A percentile compares a stretch with the other conserved stretches of the same genome.
phyloP scores from a whole-genome alignment of 2,888 invertebrate genomes.

The Lycophotia porphyrea region DNA sequence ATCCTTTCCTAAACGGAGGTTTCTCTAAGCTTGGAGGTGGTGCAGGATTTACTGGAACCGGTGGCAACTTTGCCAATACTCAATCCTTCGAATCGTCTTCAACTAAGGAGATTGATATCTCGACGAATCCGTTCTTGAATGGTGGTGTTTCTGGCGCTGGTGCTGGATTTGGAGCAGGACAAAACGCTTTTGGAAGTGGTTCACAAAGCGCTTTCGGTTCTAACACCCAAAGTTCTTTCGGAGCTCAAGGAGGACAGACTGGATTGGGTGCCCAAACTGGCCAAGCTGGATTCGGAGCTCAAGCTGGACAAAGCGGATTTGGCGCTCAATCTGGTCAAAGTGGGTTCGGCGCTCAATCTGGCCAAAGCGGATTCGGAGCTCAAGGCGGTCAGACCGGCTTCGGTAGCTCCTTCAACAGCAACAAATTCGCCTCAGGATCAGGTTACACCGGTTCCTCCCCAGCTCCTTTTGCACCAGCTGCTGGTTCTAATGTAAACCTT shows the following conservation, averaged over 20 bases:
- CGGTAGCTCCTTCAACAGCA: conserved; percentile 58
- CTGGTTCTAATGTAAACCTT: conserved; percentile 80
- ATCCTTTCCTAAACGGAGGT: conserved; percentile 81
- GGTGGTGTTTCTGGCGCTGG: conserved; percentile 61
- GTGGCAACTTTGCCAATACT: conserved; percentile 39
- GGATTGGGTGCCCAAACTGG: conserved; percentile 44
- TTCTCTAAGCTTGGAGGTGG: conserved; percentile 71
- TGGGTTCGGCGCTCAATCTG: conserved; percentile 37
- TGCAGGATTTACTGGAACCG: conserved; percentile 53
- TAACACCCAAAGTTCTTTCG: conserved; percentile 18
- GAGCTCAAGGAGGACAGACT: conserved; percentile 25
- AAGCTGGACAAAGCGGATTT: conserved; percentile 53
- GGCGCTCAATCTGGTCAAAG: conserved; percentile 45
- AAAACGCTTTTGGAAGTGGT: conserved; percentile 59
- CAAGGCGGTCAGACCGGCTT: conserved; percentile 9
- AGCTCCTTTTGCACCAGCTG: conserved; percentile 79
- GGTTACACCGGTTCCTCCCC: conserved; percentile 85
- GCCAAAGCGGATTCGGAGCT: conserved; percentile 54
- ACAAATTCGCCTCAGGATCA: conserved; percentile 70
- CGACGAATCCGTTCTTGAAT: conserved; percentile 82
- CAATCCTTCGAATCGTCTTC: conserved; percentile 46
- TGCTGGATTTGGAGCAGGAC: conserved; percentile 30
- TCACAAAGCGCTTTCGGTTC: conserved; percentile 33
- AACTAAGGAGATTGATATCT: conserved; percentile 76
- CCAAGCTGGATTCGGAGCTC: conserved; percentile 28